Conservation (phyloP, 2,797 vertebrate genomes). For the Danio kyathit region DNA sequence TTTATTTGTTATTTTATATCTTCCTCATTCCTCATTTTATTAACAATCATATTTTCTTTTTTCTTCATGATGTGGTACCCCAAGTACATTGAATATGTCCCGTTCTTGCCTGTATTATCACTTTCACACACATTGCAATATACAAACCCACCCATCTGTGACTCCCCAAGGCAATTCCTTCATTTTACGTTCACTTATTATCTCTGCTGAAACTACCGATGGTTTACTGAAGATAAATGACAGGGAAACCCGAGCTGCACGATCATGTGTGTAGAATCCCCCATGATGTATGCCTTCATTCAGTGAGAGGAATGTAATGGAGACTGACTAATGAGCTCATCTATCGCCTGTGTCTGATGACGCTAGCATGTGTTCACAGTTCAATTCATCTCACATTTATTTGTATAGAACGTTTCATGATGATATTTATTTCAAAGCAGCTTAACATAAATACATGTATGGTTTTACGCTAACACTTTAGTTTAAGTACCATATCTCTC, state of each 20-base stretch:
- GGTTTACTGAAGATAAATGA: conserved; percentile 17
- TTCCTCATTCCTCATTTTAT: neutral
- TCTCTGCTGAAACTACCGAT: neutral
- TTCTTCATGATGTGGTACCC: neutral
- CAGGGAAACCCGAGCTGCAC: neutral
- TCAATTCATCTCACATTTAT: neutral
- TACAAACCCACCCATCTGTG: neutral
- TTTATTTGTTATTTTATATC: no score
- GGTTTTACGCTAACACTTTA: conserved; percentile 23
- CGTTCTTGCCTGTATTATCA: neutral
- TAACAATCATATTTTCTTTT: neutral
- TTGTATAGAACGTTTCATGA: no score
- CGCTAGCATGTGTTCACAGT: conserved; percentile 25
- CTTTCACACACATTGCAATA: neutral
- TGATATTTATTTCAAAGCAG: no score
- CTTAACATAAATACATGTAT: no score
- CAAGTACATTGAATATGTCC: no score
- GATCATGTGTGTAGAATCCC: neutral
- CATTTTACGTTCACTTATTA: neutral
- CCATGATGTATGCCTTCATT: conserved; percentile 21
- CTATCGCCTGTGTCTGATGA: neutral
- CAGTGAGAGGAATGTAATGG: neutral
- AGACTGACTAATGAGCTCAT: conserved; percentile 22
- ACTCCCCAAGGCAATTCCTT: neutral
- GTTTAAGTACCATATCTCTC: no score